Percentiles rank a stretch among this genome's conserved stretches.
These are phyloP conservation scores for Hippocampus abdominalis DNA, from an alignment of 2,113 vertebrate genomes.

Conservation along the genomic window DNA sequence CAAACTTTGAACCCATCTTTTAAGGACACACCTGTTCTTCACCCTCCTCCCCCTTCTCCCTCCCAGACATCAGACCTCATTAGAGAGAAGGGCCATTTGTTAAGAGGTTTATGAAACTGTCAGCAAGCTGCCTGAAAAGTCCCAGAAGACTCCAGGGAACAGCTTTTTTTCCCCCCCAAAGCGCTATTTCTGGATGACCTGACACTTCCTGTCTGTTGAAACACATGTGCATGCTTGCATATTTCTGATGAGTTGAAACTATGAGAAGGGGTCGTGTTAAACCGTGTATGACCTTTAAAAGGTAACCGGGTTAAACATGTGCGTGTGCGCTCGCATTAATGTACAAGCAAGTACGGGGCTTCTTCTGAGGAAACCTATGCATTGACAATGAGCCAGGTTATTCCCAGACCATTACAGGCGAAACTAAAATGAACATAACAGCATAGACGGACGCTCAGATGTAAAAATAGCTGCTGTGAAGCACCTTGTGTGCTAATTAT, in stretches of 20 bases:
- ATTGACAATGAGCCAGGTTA: conserved; percentile 58
- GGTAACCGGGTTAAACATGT: conserved; percentile 20
- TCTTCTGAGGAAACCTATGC: conserved; percentile 41
- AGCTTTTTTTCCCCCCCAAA: conserved; percentile 45
- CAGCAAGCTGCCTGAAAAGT: conserved; percentile 55
- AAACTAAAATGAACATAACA: conserved; percentile 63
- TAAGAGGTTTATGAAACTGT: conserved; percentile 67
- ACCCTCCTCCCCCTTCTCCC: conserved; percentile 6
- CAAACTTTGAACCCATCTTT: conserved; percentile 26
- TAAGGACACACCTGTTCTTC: conserved; percentile 59
- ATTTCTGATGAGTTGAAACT: conserved; percentile 43
- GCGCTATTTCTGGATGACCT: conserved; percentile 50
- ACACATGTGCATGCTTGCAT: conserved; percentile 27
- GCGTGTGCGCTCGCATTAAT: conserved; percentile 25
- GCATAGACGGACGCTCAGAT: conserved; percentile 45
- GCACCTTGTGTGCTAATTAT: conserved; percentile 53
- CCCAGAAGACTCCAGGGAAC: conserved; percentile 56
- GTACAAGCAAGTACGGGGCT: conserved; percentile 25
- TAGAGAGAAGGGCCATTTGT: conserved; percentile 59
- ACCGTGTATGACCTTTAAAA: conserved; percentile 41
- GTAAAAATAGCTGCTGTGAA: conserved; percentile 60
- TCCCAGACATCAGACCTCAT: conserved; percentile 49
- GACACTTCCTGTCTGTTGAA: conserved; percentile 53
- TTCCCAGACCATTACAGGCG: conserved; percentile 54
- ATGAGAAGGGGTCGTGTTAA: conserved; percentile 35